Percentiles rank a stretch among this genome's conserved stretches.
Evolutionary conservation across 2,888 invertebrate species (phyloP).

Genomic region (Hybos culiciformis): DNA sequence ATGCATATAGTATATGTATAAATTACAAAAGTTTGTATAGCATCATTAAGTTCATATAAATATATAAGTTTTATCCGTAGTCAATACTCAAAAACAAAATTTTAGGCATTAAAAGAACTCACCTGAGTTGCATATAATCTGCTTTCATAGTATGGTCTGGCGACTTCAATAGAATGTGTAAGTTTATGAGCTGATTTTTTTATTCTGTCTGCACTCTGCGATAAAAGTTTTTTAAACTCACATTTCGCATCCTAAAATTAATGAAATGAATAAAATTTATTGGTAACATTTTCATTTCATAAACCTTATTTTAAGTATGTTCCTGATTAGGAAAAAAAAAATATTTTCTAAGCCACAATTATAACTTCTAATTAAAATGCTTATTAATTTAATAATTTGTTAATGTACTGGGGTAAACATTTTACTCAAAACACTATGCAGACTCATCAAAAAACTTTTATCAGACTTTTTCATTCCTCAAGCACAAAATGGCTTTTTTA

Average conservation of each 20-base stretch:
- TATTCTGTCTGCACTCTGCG: slow-evolving; percentile 69
- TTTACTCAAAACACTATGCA: too few relatives aligned
- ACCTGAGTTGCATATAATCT: slow-evolving; percentile 70
- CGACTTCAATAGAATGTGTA: slow-evolving; percentile 72
- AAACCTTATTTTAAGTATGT: too few relatives aligned
- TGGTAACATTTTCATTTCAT: too few relatives aligned
- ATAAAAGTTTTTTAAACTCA: slow-evolving; percentile 64
- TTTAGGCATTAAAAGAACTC: slow-evolving; percentile 16
- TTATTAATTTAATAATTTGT: too few relatives aligned
- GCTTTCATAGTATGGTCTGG: slow-evolving; percentile 82
- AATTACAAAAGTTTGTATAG: slow-evolving; percentile 14
- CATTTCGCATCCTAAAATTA: slow-evolving; percentile 58
- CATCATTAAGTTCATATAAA: slow-evolving; percentile 3
- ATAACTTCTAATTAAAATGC: too few relatives aligned
- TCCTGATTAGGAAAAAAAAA: too few relatives aligned
- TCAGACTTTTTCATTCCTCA: too few relatives aligned
- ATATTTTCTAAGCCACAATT: too few relatives aligned
- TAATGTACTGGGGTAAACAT: too few relatives aligned
- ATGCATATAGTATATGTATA: neutral
- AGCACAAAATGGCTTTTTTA: too few relatives aligned
- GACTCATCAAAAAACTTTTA: too few relatives aligned
- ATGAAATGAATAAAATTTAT: neutral
- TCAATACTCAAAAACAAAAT: neutral
- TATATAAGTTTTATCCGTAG: neutral
- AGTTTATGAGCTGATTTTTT: slow-evolving; percentile 68